phyloP scores from a whole-genome alignment of 2,888 invertebrate genomes.

The Keiferia lycopersicella region DNA sequence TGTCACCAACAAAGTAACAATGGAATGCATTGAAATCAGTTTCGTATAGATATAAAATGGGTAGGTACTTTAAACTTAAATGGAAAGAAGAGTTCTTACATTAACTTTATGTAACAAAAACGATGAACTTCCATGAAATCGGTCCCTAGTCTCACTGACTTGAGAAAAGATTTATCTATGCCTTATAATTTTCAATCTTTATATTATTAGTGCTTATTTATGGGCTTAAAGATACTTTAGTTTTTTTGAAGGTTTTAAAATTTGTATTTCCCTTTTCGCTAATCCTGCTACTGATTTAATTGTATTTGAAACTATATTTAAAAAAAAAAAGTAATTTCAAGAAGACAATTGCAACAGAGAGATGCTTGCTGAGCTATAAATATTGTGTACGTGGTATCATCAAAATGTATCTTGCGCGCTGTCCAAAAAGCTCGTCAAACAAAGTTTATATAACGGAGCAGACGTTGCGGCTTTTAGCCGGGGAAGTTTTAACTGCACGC shows the following conservation, averaged over 20 bases:
- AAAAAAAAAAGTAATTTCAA: neutral
- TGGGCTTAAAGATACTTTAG: too few species aligned
- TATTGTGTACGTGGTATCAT: slow-evolving; percentile 7
- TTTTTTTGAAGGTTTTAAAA: too few species aligned
- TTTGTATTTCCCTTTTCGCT: too few species aligned
- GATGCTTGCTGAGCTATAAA: neutral
- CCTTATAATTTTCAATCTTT: too few species aligned
- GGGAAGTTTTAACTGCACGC: slow-evolving; percentile 70
- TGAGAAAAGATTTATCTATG: too few species aligned
- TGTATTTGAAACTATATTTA: too few species aligned
- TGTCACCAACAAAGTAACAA: slow-evolving; percentile 10
- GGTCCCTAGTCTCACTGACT: too few species aligned
- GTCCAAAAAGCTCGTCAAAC: slow-evolving; percentile 55
- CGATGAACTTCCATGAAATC: too few species aligned
- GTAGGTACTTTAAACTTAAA: neutral
- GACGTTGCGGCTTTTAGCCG: slow-evolving; percentile 63
- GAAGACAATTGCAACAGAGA: neutral
- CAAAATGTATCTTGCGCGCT: slow-evolving; percentile 40
- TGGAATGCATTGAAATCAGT: slow-evolving; percentile 11
- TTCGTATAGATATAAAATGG: neutral
- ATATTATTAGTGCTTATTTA: too few species aligned
- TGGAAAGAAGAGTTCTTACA: neutral
- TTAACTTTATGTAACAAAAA: too few species aligned
- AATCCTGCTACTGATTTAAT: too few species aligned
- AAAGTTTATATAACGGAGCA: slow-evolving; percentile 58